Evolutionary conservation across 1,140 invertebrate species (phyloP), one percentile per base, ranked within the genome.

Genomic region (Lordiphosa clarofinis): DNA sequence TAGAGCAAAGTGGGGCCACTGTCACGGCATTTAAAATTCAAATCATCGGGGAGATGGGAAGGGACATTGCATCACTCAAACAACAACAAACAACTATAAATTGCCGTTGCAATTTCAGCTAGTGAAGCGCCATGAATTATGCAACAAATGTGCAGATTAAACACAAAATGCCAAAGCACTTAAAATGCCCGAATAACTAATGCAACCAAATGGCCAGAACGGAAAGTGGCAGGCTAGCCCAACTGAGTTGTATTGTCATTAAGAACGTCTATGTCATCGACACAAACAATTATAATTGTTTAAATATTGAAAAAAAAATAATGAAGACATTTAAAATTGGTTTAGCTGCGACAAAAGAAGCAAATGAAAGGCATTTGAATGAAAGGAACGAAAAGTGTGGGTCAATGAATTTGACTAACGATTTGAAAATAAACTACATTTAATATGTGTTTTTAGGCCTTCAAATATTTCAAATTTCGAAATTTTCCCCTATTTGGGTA

Each of bases 111-210:
- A 70, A 59, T 62, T 79, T 73, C 66, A 49, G 55, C 57, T 56
- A 56, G 44, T 24, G 28, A 8, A 31, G 55, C 39, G 39, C 44
- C 59, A 81, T 81, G 74, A 81, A 81, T 84, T 81, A 81, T 81
- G 78, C 78, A 81, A 76, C 57, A 84, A 81, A 82, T 81, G 76
- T 73, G 63, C 78, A 76, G 76, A 81, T 81, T 81, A 81, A 81
- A 81, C 78, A 76, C 76, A 76, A 81, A 81, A 79, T 79, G 40
- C 66, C 76, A 72, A 71, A 84, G 78, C 76, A 82, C 76, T 81
- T 81, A 81, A 76, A 81, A 76, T 62, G 68, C 37, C 42, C 50
- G 62, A 82, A 75, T 76, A 82, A 61, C 60, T 69, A 82, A 76
- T 82, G 62, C 66, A 31, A 31, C 28, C 28, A 31, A 31, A 31